Conservation (phyloP, 1,140 invertebrate genomes). For the Calycopis cecrops region DNA sequence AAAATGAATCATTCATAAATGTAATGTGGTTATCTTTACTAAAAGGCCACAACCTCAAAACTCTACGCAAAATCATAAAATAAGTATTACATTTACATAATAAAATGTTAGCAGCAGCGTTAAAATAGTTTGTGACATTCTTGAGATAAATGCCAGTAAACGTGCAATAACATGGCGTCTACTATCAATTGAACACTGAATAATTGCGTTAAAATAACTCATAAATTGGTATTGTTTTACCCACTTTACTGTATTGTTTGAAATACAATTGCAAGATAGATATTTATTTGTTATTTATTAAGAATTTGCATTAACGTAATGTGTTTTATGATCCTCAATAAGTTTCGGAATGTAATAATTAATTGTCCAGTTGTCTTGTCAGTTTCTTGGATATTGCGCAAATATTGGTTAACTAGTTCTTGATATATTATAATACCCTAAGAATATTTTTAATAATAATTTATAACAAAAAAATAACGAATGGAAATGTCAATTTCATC, state of each 20-base stretch:
- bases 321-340: background rate
- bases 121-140: constrained; percentile 3
- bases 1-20: too few species aligned
- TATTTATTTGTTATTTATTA: constrained; percentile 8
- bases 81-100: background rate
- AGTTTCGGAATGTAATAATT: too few species aligned
- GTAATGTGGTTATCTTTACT: too few species aligned
- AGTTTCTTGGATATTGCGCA: too few species aligned
- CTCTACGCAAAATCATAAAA: too few species aligned
- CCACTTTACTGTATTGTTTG: background rate
- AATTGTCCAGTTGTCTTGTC: too few species aligned
- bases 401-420: too few species aligned
- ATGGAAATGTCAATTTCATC: too few species aligned
- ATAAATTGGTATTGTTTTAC: constrained; percentile 1
- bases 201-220: background rate
- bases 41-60: too few species aligned
- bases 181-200: background rate
- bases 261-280: constrained; percentile 1
- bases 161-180: constrained; percentile 1
- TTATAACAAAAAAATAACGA: too few species aligned
- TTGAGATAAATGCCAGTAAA: constrained; percentile 1
- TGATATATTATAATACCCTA: too few species aligned
- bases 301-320: background rate
- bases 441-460: too few species aligned
- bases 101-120: background rate